Percentiles rank a stretch among this genome's conserved stretches.
phyloP scores from a whole-genome alignment of 2,888 invertebrate species.

The Erpobdella octoculata region DNA sequence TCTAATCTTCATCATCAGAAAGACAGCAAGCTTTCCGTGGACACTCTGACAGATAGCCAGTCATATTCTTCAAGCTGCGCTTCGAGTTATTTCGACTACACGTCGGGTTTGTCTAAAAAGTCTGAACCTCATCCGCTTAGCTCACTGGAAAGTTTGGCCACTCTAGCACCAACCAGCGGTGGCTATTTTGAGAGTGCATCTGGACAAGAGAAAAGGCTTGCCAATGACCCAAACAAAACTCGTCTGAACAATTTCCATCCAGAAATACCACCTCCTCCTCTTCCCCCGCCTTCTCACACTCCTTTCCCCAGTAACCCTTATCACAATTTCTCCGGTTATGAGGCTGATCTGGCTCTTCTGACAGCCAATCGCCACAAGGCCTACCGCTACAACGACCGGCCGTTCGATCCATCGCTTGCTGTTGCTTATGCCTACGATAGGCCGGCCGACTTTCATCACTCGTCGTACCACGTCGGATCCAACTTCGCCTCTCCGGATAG shows the following conservation, averaged over 20 bases:
- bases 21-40: constrained; percentile 15
- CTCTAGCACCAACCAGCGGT: neutral
- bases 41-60: neutral
- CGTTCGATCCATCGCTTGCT: constrained; percentile 17
- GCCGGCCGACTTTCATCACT: constrained; percentile 1
- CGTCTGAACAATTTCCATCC: neutral
- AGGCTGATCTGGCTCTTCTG: constrained; percentile 7
- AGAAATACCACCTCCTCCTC: neutral
- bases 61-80: neutral
- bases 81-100: neutral
- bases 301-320: constrained; percentile 8
- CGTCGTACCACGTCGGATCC: constrained; percentile 5
- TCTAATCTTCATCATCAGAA: neutral
- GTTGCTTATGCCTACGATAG: constrained; percentile 18
- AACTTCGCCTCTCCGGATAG: constrained; percentile 15
- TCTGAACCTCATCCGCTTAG: constrained; percentile 17
- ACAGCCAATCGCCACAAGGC: constrained; percentile 13
- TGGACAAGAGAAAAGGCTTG: constrained; percentile 4
- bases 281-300: neutral
- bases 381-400: constrained; percentile 18
- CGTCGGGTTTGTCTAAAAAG: neutral
- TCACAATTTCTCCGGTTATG: neutral
- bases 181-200: constrained; percentile 4
- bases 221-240: neutral
- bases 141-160: constrained; percentile 21